A percentile compares a stretch with the other conserved stretches of the same genome.
phyloP scores from a whole-genome alignment of 92 coral and sea anemone genomes.

The Epizoanthus fatuus region DNA sequence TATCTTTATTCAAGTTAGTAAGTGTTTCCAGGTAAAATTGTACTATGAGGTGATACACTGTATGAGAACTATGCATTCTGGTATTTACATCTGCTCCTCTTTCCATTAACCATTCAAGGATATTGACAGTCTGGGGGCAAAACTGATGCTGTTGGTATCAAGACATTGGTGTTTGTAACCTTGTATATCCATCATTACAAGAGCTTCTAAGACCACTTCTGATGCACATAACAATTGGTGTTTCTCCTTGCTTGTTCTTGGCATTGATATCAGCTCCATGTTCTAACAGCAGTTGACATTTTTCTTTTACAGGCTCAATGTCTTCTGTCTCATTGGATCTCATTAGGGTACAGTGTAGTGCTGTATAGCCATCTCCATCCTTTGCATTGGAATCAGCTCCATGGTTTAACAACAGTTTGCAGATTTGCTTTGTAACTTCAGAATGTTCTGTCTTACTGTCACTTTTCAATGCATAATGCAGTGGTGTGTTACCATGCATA shows the following conservation, averaged over 20 bases:
- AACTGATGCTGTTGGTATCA: background rate
- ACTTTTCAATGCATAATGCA: background rate
- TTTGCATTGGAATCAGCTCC: background rate
- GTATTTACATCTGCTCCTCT: background rate
- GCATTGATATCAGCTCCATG: conserved; percentile 4
- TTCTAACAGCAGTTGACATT: background rate
- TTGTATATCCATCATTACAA: too few species aligned
- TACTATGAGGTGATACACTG: background rate
- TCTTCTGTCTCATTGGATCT: background rate
- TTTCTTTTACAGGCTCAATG: background rate
- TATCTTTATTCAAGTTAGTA: too few species aligned
- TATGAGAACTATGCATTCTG: background rate
- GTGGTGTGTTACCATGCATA: background rate
- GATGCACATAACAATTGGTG: background rate
- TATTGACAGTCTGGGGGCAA: background rate
- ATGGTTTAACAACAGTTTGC: background rate
- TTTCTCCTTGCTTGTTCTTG: background rate
- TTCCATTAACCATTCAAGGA: background rate
- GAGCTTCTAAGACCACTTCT: background rate
- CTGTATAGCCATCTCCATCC: background rate
- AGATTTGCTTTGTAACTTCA: background rate
- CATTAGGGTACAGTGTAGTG: background rate
- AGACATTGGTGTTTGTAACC: background rate
- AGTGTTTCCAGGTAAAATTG: background rate
- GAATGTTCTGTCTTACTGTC: background rate